Evolutionary conservation across 2,888 invertebrate species (phyloP), one percentile per base, ranked within the genome.

Genomic region (Mesorhabditis spiculigera): DNA sequence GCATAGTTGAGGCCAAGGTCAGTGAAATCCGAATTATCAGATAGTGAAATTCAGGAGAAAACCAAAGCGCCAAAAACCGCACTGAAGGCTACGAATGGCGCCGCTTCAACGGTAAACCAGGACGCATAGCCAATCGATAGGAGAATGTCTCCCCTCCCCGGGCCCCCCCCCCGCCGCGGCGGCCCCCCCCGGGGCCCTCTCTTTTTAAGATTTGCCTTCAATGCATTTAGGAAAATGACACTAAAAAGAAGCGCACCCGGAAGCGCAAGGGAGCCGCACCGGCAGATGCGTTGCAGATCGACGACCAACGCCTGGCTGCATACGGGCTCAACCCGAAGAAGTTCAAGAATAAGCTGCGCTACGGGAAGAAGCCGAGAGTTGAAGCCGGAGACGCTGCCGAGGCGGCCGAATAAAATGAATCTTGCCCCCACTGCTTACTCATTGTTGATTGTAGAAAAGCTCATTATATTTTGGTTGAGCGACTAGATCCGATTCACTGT

Each of bases 291-390:
- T 50, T 50, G n/a, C 67, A 64, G 43, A 68, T 92, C 43, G 91
- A 92, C 4, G 92, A 93, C 86, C 91, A 92, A 77, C 90, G 96
- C 76, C 89, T 97, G 6, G 90, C 91, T 84, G 94, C 94, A 0
- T 97, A 93, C 86, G 95, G 95, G 68, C 90, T 95, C 61, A 94
- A 94, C 88, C 94, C 94, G 0, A 93, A 92, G 83, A 93, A 93
- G 86, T 93, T 92, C 82, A 91, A 91, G 85, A 91, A 91, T 83
- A 92, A 91, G 87, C 87, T 75, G n/a, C 68, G 67, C 45, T 76
- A 70, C 67, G 71, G 69, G 5, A 67, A 67, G 63, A 73, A 73
- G 66, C 68, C 68, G 65, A 43, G 28, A 28, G 28, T 28, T 28
- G 28, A 28, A 28, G 28, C 28, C 28, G 28, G 28, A 28, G 28